Base-by-base conservation (phyloP, 23 tunicate genomes). In the Trididemnum clinides region DNA sequence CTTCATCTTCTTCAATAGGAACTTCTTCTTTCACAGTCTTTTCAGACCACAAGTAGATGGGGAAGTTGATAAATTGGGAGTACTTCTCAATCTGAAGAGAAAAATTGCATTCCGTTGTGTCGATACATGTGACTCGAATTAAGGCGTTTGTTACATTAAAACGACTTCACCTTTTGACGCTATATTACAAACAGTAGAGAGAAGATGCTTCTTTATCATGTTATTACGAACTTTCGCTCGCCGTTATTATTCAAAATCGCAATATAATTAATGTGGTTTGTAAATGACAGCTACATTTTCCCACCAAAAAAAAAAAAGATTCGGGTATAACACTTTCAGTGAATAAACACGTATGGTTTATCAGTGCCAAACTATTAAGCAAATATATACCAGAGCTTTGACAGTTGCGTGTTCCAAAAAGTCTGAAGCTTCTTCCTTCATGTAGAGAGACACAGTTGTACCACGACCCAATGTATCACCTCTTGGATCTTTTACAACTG, bases 11-110 rank as follows among this genome's bases (percentile, higher is more conserved):
- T 33, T 91, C 95, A 35, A 92, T 77, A n/a, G 97, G 97, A 57
- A 97, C 99, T 85, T 97, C 99, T 64, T 97, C 97, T 50, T 88
- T 93, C 64, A 88, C 77, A 7, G 87, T 85, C 39, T 92, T 97
- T 29, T 86, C 89, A 22, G 88, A 72, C 97, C 97, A 92, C 79
- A 97, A 72, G 84, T 97, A 92, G 73, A 97, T 97, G 64, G 99
- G 99, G 97, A 92, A 97, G 95, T 92, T 92, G 91, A 97, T 97
- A 59, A 97, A 97, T 88, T 97, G 99, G 33, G 99, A 97, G 64
- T 97, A 92, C 78, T 92, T 97, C 39, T 85, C 38, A 84, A 97
- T 88, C 94, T 94, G 76, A 34, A 72, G 58, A 76, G 10, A n/a
- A n/a, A n/a, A n/a, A n/a, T n/a, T n/a, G n/a, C n/a, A n/a, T n/a